Base-by-base conservation (phyloP, 2,113 vertebrate species). In the Cyrtonyx montezumae region DNA sequence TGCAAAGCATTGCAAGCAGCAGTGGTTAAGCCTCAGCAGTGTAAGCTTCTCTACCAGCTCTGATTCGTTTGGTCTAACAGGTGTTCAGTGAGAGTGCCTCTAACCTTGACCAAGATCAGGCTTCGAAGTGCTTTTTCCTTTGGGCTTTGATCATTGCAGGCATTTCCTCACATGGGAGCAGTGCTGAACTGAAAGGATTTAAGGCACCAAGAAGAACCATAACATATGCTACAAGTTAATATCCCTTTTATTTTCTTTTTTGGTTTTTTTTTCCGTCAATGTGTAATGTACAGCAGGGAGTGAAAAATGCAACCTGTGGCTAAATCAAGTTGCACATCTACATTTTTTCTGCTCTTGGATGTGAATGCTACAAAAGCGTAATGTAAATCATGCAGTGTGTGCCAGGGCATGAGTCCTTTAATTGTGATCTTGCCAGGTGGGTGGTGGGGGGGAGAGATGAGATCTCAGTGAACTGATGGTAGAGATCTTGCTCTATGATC, bases 341-440 rank as follows among this genome's bases (percentile, higher is more conserved):
- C 30, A 16, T 43, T 62, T 55, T 21, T 43, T 0, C 45, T 71
- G 4, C 46, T 43, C 19, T 26, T 22, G 32, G n/a, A 25, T 42
- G 46, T 25, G 22, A 30, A 23, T 9, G 15, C 45, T 40, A 40
- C 36, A 49, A 78, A 63, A 40, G 28, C 34, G 15, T 67, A 14
- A 8, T 3, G 8, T 4, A 20, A 13, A 51, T 66, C 25, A 8
- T 21, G 5, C 14, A 23, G 84, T 3, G 0, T 2, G 16, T n/a
- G 6, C 13, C 20, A 7, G 49, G 30, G n/a, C 45, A 19, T 0
- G 2, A 45, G 51, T n/a, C 36, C 63, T 28, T 23, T 17, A 30
- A 10, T 43, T 73, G 25, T 73, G 34, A 4, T 55, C 37, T 9
- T 23, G 14, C 4, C 9, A 16, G 25, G 5, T 7, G 23, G 5